phyloP scores from a whole-genome alignment of 2,888 invertebrate genomes.

The Oeneis ivallda region DNA sequence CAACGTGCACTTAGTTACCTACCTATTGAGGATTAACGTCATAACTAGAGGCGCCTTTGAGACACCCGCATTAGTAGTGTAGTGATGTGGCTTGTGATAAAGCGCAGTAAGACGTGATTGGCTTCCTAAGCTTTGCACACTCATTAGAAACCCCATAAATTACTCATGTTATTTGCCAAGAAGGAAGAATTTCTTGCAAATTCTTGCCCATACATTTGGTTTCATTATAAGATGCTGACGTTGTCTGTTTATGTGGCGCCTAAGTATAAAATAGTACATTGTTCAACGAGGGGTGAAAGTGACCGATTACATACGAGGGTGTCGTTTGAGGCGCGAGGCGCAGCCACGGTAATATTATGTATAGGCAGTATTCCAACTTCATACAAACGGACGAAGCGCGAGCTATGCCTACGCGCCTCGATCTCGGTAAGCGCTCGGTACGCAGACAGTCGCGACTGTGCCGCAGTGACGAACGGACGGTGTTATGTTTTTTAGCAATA shows the following conservation, averaged over 20 bases:
- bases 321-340: too few species aligned
- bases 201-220: conserved; percentile 27
- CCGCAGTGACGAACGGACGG: too few species aligned
- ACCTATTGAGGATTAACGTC: conserved; percentile 27
- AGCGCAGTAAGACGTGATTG: conserved; percentile 30
- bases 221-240: conserved; percentile 24
- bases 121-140: conserved; percentile 23
- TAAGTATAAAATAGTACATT: background rate
- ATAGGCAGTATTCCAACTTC: too few species aligned
- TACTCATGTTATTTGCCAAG: conserved; percentile 51
- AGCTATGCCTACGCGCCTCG: too few species aligned
- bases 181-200: conserved; percentile 53
- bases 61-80: conserved; percentile 25
- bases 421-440: too few species aligned
- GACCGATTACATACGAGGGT: too few species aligned
- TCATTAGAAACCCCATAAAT: conserved; percentile 53
- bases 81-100: conserved; percentile 21
- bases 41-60: conserved; percentile 23
- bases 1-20: background rate
- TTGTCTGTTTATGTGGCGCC: conserved; percentile 17
- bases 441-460: too few species aligned
- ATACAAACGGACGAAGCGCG: too few species aligned
- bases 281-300: too few species aligned
- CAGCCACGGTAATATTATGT: too few species aligned
- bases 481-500: too few species aligned